Percentiles rank a stretch among this genome's conserved stretches.
Conservation (phyloP, 2,113 vertebrate genomes). For the Gadus macrocephalus region DNA sequence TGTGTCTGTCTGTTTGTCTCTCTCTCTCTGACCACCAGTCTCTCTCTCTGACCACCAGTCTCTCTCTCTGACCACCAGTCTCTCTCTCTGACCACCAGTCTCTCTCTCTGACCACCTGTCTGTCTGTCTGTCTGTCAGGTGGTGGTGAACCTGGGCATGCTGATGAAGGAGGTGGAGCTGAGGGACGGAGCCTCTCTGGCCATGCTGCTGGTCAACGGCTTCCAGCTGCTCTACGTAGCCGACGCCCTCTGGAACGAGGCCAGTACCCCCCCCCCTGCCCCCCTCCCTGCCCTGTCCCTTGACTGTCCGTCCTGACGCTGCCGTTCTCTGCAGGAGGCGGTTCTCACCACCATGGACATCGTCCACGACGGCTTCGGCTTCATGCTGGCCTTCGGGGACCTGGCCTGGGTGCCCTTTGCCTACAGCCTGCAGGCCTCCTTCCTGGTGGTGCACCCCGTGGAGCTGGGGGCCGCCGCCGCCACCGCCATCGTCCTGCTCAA, state of each 20-base stretch:
- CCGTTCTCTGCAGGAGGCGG: constrained; percentile 70
- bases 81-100: too few species aligned
- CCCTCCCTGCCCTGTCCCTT: too few species aligned
- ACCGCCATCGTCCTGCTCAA: constrained; percentile 73
- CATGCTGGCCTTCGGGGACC: constrained; percentile 87
- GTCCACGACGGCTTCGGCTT: constrained; percentile 88
- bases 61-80: too few species aligned
- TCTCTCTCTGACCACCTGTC: too few species aligned
- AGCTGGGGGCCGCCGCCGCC: constrained; percentile 60
- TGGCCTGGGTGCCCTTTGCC: constrained; percentile 87
- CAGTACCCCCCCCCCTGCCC: not conserved
- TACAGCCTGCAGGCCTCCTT: constrained; percentile 85
- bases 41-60: too few species aligned
- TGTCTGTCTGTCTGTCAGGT: constrained; percentile 59
- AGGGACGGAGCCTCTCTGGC: constrained; percentile 79
- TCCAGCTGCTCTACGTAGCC: constrained; percentile 84
- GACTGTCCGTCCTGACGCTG: too few species aligned
- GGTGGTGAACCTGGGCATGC: constrained; percentile 81
- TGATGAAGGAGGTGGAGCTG: constrained; percentile 81
- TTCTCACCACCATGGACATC: constrained; percentile 90
- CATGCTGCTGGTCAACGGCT: constrained; percentile 83
- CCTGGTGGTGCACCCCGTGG: constrained; percentile 80
- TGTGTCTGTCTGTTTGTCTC: too few species aligned
- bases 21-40: too few species aligned
- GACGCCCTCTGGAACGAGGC: constrained; percentile 88